These are phyloP conservation scores for Oxystoma pomonae DNA, from an alignment of 2,888 invertebrate genomes.

Conservation along the genomic window DNA sequence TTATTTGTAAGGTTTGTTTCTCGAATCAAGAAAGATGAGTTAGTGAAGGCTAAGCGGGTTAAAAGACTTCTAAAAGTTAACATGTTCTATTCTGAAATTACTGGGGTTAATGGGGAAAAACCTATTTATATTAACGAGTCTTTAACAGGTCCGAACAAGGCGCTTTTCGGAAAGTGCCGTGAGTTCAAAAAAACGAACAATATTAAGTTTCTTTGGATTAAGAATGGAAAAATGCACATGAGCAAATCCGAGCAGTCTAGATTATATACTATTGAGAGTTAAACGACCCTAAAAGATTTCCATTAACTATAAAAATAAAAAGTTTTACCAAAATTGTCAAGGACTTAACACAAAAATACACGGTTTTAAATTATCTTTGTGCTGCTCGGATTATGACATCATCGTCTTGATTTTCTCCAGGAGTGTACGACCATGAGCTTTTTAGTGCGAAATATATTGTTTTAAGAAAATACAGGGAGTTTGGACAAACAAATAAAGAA, in stretches of 20 bases:
- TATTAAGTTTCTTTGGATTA: background rate
- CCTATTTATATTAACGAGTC: background rate
- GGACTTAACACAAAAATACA: no score
- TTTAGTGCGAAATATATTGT: no score
- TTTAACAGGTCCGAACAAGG: background rate
- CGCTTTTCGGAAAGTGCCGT: background rate
- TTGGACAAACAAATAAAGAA: no score
- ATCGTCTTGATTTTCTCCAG: no score
- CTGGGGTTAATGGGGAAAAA: background rate
- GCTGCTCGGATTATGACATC: no score
- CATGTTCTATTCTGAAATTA: background rate
- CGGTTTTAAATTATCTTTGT: no score
- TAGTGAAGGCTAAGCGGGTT: background rate
- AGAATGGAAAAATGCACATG: constrained; percentile 1
- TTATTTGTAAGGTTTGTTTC: background rate
- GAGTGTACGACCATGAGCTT: no score
- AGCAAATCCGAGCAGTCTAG: background rate
- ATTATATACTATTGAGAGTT: background rate
- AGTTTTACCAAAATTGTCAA: no score
- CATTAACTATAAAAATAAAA: no score
- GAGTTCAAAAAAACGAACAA: background rate
- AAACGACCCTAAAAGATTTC: background rate
- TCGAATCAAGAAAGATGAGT: background rate
- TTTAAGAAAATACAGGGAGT: no score
- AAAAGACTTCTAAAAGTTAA: background rate